Percentiles rank a stretch among this genome's conserved stretches.
Evolutionary conservation across 2,888 invertebrate genomes (phyloP).

Genomic region (Pycnomerus fuliginosus): DNA sequence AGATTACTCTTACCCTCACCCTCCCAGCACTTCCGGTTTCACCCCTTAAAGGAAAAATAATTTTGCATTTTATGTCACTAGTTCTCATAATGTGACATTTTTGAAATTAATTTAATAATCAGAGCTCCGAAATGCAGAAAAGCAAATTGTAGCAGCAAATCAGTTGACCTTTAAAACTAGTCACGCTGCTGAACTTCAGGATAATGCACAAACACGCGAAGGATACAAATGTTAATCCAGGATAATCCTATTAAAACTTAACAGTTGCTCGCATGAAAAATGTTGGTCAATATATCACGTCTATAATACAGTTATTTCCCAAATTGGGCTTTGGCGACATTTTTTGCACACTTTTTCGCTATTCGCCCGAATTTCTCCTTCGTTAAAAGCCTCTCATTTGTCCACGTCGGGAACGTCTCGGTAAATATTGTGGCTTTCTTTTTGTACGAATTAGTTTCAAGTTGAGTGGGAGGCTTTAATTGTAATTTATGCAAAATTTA

Average conservation of each 20-base stretch:
- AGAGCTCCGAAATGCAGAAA: too few relatives aligned
- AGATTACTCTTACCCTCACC: too few relatives aligned
- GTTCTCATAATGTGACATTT: too few relatives aligned
- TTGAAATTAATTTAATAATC: too few relatives aligned
- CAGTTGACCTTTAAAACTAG: conserved; percentile 7
- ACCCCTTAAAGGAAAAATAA: too few relatives aligned
- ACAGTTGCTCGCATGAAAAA: conserved; percentile 8
- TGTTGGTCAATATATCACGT: conserved; percentile 4
- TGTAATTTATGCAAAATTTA: conserved; percentile 14
- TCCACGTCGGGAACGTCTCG: neutral
- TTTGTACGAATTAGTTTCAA: conserved; percentile 12
- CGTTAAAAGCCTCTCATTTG: conserved; percentile 5
- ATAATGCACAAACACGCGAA: conserved; percentile 10
- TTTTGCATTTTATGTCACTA: too few relatives aligned
- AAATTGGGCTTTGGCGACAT: conserved; percentile 3
- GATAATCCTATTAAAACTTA: conserved; percentile 16
- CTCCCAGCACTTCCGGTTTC: too few relatives aligned
- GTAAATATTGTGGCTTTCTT: conserved; percentile 6
- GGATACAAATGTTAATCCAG: conserved; percentile 10
- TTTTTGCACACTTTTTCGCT: conserved; percentile 6
- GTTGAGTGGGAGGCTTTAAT: conserved; percentile 13
- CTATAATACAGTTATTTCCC: conserved; percentile 7
- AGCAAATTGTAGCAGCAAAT: too few relatives aligned
- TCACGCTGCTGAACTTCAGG: conserved; percentile 2
- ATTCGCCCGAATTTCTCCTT: conserved; percentile 5